A percentile compares a stretch with the other conserved stretches of the same genome.
Evolutionary conservation across 1,140 invertebrate species (phyloP).

Genomic region (Drosophila sechellia): DNA sequence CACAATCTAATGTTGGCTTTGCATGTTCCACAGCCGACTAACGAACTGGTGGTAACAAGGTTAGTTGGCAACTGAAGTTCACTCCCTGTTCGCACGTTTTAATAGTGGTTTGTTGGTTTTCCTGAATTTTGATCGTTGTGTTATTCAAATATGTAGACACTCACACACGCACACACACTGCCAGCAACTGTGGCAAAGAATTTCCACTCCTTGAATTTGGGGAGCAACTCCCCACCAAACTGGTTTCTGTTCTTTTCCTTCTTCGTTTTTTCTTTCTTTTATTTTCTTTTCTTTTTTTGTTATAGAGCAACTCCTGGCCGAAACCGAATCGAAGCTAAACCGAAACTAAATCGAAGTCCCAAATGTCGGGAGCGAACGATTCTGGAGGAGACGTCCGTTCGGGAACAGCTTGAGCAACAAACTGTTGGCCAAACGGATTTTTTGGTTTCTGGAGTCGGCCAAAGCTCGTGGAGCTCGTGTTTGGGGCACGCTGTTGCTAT

Average conservation of each 20-base stretch:
- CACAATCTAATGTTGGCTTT: conserved; percentile 55
- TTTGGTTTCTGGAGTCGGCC: conserved; percentile 48
- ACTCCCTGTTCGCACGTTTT: conserved; percentile 1
- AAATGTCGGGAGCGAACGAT: conserved; percentile 19
- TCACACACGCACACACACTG: conserved; percentile 29
- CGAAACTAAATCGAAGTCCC: conserved; percentile 37
- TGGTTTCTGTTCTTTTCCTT: conserved; percentile 7
- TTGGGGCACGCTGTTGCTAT: conserved; percentile 64
- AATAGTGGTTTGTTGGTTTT: conserved; percentile 17
- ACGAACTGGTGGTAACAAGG: conserved; percentile 28
- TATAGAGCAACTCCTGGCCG: conserved; percentile 25
- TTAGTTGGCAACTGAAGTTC: conserved; percentile 26
- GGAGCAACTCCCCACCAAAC: conserved; percentile 25
- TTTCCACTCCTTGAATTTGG: conserved; percentile 27
- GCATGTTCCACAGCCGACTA: conserved; percentile 25
- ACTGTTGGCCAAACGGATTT: conserved; percentile 62
- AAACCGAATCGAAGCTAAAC: conserved; percentile 22
- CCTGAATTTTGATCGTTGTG: conserved; percentile 37
- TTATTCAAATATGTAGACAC: conserved; percentile 46
- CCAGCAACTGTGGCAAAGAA: conserved; percentile 22
- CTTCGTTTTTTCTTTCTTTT: conserved; percentile 10
- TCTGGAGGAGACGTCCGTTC: conserved; percentile 63
- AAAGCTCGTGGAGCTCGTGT: conserved; percentile 70
- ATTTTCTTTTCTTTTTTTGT: conserved; percentile 11
- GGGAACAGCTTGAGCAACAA: conserved; percentile 73